A percentile compares a stretch with the other conserved stretches of the same genome.
Conservation (phyloP, 2,797 vertebrate species). For the Stomatorhinus walkeri region DNA sequence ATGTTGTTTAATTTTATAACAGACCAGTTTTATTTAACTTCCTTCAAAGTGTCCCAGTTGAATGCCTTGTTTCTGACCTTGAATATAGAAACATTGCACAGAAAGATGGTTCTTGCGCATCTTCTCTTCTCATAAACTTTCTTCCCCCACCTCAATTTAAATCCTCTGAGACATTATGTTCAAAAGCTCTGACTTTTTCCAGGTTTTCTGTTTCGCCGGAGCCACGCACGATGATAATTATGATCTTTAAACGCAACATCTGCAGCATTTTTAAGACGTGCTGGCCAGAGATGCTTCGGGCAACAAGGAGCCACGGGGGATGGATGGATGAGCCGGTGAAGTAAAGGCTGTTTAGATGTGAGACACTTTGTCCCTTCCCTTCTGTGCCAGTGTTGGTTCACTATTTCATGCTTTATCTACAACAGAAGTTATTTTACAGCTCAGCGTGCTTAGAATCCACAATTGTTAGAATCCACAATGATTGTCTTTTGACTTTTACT, state of each 20-base stretch:
- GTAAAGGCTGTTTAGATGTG: neutral
- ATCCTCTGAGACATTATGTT: neutral
- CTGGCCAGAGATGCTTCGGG: neutral
- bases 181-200: neutral
- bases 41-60: neutral
- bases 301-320: neutral
- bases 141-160: neutral
- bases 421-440: neutral
- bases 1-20: neutral
- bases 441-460: neutral
- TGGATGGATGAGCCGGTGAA: neutral
- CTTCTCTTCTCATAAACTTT: neutral
- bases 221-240: neutral
- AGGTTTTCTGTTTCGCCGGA: neutral
- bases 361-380: neutral
- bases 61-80: constrained; percentile 4
- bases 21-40: neutral
- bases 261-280: neutral
- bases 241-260: neutral
- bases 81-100: neutral
- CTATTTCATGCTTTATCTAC: neutral
- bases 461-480: neutral
- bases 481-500: neutral
- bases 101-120: neutral
- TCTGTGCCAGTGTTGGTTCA: neutral